Percentiles rank a stretch among this genome's conserved stretches.
phyloP scores from a whole-genome alignment of 2,888 invertebrate genomes.

The Leptura quadrifasciata region DNA sequence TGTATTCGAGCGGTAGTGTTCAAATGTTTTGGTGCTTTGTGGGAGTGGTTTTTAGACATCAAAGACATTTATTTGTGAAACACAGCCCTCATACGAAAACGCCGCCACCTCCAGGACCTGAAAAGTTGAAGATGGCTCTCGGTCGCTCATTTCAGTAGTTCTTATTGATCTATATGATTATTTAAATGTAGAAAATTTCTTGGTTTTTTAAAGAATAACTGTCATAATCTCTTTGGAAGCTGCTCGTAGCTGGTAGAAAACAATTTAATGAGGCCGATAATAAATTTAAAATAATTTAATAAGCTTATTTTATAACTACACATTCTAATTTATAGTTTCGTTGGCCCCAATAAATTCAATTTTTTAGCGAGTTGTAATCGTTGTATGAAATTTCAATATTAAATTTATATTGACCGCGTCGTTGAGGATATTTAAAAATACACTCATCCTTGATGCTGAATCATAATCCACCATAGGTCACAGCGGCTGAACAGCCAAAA shows the following conservation, averaged over 20 bases:
- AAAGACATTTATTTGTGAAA: too few relatives aligned
- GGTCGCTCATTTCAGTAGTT: too few relatives aligned
- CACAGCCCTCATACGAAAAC: too few relatives aligned
- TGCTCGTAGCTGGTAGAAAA: background rate
- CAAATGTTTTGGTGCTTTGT: too few relatives aligned
- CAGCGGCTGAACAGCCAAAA: constrained; percentile 4
- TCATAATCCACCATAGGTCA: constrained; percentile 31
- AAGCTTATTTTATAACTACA: background rate
- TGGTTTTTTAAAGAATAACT: too few relatives aligned
- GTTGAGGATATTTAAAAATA: constrained; percentile 34
- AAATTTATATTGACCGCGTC: constrained; percentile 24
- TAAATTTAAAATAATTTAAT: background rate
- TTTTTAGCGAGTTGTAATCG: constrained; percentile 4
- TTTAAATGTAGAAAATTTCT: too few relatives aligned
- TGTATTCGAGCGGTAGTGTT: too few relatives aligned
- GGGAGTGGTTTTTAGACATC: too few relatives aligned
- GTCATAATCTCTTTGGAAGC: background rate
- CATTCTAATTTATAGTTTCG: constrained; percentile 14
- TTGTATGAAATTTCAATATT: constrained; percentile 16
- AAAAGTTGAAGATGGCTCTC: too few relatives aligned
- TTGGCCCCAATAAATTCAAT: constrained; percentile 15
- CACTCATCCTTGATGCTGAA: constrained; percentile 28
- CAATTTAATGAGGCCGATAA: background rate
- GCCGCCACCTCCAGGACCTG: too few relatives aligned
- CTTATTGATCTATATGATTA: too few relatives aligned